Conservation (phyloP, 2,888 invertebrate genomes). For the Hedya salicella region DNA sequence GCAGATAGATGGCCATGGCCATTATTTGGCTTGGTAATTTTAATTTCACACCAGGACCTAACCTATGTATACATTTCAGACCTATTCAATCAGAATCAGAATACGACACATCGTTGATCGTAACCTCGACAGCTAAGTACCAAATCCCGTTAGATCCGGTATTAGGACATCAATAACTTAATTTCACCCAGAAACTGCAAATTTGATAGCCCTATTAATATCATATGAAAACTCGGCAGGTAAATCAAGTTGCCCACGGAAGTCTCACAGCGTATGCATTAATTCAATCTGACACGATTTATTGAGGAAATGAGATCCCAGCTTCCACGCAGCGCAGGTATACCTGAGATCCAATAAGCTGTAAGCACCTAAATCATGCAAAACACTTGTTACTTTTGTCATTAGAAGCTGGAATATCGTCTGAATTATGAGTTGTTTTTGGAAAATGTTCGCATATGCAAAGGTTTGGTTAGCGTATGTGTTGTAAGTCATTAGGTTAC, state of each 20-base stretch:
- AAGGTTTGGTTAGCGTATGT: not conserved
- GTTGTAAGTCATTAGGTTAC: not conserved
- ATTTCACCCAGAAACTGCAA: not conserved
- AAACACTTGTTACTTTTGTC: not conserved
- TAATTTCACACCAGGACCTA: too few relatives aligned
- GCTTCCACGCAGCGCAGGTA: conserved; percentile 21
- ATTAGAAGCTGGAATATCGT: conserved; percentile 7
- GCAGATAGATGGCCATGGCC: too few relatives aligned
- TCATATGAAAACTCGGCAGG: conserved; percentile 24
- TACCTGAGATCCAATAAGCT: not conserved
- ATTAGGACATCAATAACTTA: not conserved
- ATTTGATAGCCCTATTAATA: conserved; percentile 22
- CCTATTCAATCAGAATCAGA: too few relatives aligned
- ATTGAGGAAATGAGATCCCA: conserved; percentile 35
- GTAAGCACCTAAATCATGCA: not conserved
- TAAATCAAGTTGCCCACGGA: conserved; percentile 29
- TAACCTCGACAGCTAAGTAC: too few relatives aligned
- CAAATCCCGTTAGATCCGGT: too few relatives aligned
- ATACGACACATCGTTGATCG: too few relatives aligned
- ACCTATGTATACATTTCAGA: too few relatives aligned
- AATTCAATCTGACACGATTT: conserved; percentile 32
- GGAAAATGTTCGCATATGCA: conserved; percentile 12
- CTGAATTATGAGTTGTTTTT: conserved; percentile 10
- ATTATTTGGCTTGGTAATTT: too few relatives aligned
- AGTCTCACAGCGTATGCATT: conserved; percentile 29